A percentile compares a stretch with the other conserved stretches of the same genome.
These are phyloP conservation scores for Siniperca undulata DNA, from an alignment of 2,797 vertebrate genomes.

Conservation along the genomic window DNA sequence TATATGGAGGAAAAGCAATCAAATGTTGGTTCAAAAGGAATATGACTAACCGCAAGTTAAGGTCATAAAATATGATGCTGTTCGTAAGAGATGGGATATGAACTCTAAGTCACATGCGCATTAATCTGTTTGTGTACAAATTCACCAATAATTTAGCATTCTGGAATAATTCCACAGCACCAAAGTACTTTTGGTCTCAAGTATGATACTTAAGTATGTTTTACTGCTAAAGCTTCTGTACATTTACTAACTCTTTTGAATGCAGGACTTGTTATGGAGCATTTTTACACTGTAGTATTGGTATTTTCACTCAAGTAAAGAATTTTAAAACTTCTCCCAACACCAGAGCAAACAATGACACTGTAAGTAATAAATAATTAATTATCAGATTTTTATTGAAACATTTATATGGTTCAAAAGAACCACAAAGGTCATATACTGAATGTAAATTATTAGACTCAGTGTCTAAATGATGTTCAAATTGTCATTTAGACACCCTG, in stretches of 20 bases:
- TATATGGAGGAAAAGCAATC: background rate
- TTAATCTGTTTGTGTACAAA: background rate
- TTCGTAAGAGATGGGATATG: background rate
- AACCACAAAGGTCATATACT: background rate
- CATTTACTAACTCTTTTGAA: background rate
- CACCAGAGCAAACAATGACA: background rate
- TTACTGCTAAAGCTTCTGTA: background rate
- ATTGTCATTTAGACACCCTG: background rate
- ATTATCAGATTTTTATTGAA: background rate
- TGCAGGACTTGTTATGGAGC: background rate
- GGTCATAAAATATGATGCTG: background rate
- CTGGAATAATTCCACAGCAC: background rate
- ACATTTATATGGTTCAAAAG: slow-evolving; percentile 5
- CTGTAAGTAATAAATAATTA: no score
- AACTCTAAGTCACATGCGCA: background rate
- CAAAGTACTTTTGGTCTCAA: background rate
- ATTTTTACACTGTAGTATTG: background rate
- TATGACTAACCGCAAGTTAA: background rate
- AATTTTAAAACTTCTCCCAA: background rate
- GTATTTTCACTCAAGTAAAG: background rate
- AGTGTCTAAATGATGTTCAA: background rate
- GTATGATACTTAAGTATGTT: background rate
- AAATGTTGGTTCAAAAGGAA: background rate
- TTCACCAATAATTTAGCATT: background rate
- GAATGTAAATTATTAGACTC: background rate